Percentiles rank a stretch among this genome's conserved stretches.
These are phyloP conservation scores for Seriola quinqueradiata DNA, from an alignment of 2,113 vertebrate genomes.

Conservation along the genomic window DNA sequence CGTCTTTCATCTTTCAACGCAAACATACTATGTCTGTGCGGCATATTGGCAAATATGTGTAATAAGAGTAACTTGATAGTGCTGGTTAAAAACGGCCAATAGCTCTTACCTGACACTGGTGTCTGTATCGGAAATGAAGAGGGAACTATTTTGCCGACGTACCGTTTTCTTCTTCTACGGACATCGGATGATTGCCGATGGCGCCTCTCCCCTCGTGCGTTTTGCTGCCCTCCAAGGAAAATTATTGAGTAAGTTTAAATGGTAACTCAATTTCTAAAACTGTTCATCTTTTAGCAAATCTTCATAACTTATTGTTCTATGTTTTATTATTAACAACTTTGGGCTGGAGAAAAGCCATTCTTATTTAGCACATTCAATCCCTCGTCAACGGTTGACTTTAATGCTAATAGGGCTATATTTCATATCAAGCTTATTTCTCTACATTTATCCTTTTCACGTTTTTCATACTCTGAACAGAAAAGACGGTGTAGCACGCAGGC, in stretches of 20 bases:
- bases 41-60: background rate
- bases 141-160: constrained; percentile 58
- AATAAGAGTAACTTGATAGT: background rate
- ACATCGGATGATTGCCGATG: background rate
- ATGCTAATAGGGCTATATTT: background rate
- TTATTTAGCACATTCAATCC: too few relatives aligned
- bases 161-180: constrained; percentile 72
- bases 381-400: too few relatives aligned
- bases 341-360: too few relatives aligned
- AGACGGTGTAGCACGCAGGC: too few relatives aligned
- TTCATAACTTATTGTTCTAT: too few relatives aligned
- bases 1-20: background rate
- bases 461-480: too few relatives aligned
- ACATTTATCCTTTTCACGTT: background rate
- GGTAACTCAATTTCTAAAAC: background rate
- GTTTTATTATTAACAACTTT: too few relatives aligned
- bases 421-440: background rate
- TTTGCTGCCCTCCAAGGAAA: constrained; percentile 49
- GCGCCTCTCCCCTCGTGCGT: too few relatives aligned
- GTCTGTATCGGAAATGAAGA: constrained; percentile 30
- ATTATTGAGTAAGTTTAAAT: too few relatives aligned
- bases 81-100: background rate
- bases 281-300: background rate
- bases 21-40: background rate
- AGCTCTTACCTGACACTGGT: constrained; percentile 39